A percentile compares a stretch with the other conserved stretches of the same genome.
Evolutionary conservation across 2,888 invertebrate species (phyloP).

Genomic region (Callimorpha dominula): DNA sequence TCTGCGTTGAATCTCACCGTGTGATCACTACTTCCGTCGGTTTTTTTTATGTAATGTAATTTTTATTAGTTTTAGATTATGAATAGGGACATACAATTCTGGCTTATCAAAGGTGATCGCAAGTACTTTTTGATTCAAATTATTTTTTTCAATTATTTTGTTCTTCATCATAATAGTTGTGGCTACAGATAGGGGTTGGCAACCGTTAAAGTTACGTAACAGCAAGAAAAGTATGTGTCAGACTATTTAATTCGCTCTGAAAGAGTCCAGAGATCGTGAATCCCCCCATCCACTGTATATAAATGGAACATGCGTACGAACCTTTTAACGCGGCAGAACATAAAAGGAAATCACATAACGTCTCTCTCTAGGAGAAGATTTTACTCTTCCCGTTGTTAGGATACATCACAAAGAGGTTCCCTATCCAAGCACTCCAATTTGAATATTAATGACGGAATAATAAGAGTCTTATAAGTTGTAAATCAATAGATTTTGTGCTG

Average conservation of each 20-base stretch:
- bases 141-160: too few relatives aligned
- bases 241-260: background rate
- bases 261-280: background rate
- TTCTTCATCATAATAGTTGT: background rate
- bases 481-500: background rate
- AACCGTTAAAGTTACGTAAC: background rate
- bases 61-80: too few relatives aligned
- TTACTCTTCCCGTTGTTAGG: too few relatives aligned
- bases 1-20: background rate
- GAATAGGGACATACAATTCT: too few relatives aligned
- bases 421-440: background rate
- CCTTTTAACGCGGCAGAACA: background rate
- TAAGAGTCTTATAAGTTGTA: background rate
- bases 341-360: background rate
- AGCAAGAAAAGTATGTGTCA: background rate
- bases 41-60: background rate
- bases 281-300: background rate
- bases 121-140: too few relatives aligned
- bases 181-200: background rate
- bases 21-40: background rate
- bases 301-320: background rate
- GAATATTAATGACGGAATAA: too few relatives aligned
- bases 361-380: too few relatives aligned
- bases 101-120: too few relatives aligned
- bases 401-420: background rate